Conservation (phyloP, 2,113 vertebrate species). For the Accipiter virgatus region DNA sequence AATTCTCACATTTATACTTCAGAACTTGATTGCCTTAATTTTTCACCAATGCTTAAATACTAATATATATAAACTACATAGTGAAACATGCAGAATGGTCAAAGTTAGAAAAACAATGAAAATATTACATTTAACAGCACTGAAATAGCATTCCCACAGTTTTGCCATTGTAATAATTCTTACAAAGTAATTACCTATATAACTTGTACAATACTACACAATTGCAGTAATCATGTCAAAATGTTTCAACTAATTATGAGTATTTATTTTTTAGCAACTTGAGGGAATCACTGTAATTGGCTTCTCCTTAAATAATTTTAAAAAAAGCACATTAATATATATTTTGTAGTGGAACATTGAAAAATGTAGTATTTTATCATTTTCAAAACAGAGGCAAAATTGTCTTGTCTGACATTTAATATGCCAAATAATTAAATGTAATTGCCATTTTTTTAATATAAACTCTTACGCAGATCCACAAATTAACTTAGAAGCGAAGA, state of each 20-base stretch:
- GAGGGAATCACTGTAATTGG: background rate
- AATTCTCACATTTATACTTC: background rate
- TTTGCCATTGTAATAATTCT: background rate
- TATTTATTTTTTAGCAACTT: background rate
- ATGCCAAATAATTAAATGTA: background rate
- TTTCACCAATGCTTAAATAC: constrained; percentile 17
- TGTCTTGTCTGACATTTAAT: background rate
- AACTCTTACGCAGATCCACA: background rate
- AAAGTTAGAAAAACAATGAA: background rate
- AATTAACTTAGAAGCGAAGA: background rate
- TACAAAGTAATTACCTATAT: background rate
- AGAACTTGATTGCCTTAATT: background rate
- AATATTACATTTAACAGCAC: background rate
- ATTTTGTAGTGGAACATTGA: background rate
- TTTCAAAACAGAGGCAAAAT: background rate
- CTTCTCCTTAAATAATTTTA: background rate
- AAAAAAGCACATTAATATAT: background rate
- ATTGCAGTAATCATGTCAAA: background rate
- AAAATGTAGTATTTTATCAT: background rate
- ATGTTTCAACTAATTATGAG: constrained; percentile 8
- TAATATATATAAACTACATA: background rate
- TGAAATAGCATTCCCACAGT: background rate
- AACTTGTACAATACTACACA: background rate
- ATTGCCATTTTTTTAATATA: background rate
- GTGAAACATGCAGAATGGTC: background rate